Evolutionary conservation across 2,797 vertebrate species (phyloP), one percentile per base, ranked within the genome.

Genomic region (Melanotaenia nigrans): DNA sequence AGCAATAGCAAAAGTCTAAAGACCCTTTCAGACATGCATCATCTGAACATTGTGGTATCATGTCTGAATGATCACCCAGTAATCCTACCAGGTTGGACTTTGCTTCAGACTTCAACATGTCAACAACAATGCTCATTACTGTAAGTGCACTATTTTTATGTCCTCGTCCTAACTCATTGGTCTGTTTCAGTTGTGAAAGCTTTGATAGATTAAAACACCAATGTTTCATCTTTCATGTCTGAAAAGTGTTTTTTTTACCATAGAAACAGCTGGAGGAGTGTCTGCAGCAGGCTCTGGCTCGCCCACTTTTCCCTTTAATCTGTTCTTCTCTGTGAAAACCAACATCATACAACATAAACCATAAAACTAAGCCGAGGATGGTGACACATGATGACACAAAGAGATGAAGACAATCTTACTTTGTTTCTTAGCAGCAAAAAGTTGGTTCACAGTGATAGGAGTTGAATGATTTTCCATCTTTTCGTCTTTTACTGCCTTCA

Each of bases 301-400:
- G 1, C 75, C 61, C 53, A 55, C n/a, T 38, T 67, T 35, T n/a
- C 62, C 55, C 73, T 69, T 75, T 4, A 62, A 6, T 60, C 61
- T 51, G 62, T 75, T 85, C 49, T 77, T 89, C 67, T 86, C 90
- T 91, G 85, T 38, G 7, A 61, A 68, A 0, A 47, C 56, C 11
- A 64, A 16, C 40, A 42, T 16, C 38, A 35, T 40, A 14, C 38
- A 40, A 14, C 38, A 14, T 12, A 47, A 25, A 28, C 32, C 10
- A 14, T 57, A 38, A 24, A 16, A n/a, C n/a, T 22, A 1, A 14
- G 18, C 5, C 2, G 20, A 36, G 12, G 1, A n/a, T 13, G 5
- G 9, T 18, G 2, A 2, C 9, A 33, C 5, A 56, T 6, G 7
- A 58, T 35, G 18, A 1, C 32, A 24, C 24, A 5, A 5, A 33